Conservation (phyloP, 2,797 vertebrate genomes). For the Pseudochromis fuscus region DNA sequence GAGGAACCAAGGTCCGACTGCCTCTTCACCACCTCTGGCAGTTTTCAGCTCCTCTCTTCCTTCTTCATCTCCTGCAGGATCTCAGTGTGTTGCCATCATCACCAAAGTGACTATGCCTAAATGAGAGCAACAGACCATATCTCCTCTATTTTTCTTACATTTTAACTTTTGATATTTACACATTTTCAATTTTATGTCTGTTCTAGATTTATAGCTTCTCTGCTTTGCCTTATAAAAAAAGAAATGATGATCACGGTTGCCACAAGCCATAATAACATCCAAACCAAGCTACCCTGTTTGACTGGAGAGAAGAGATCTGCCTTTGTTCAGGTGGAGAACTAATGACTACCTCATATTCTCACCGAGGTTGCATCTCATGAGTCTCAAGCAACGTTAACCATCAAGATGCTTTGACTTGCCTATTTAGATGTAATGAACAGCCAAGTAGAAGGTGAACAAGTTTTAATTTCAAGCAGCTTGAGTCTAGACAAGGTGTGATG, state of each 20-base stretch:
- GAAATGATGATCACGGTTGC: constrained; percentile 74
- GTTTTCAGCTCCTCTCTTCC: constrained; percentile 68
- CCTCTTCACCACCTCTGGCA: constrained; percentile 50
- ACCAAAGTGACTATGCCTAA: constrained; percentile 82
- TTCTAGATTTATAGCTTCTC: constrained; percentile 77
- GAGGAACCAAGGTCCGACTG: constrained; percentile 64
- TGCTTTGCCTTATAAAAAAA: constrained; percentile 80
- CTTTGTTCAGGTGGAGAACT: constrained; percentile 80
- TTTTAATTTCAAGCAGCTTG: constrained; percentile 71
- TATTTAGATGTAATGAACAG: constrained; percentile 61
- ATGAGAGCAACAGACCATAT: constrained; percentile 70
- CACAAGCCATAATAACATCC: constrained; percentile 77
- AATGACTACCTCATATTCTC: constrained; percentile 84
- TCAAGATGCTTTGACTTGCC: constrained; percentile 51
- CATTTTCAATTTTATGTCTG: constrained; percentile 72
- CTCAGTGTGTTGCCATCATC: constrained; percentile 73
- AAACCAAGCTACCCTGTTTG: constrained; percentile 76
- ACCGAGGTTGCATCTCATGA: constrained; percentile 79
- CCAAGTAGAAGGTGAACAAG: constrained; percentile 55
- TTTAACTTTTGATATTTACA: constrained; percentile 82
- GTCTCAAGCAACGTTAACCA: constrained; percentile 58
- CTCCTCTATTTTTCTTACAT: constrained; percentile 74
- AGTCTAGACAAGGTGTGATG: constrained; percentile 60
- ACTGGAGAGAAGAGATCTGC: constrained; percentile 82
- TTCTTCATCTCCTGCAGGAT: constrained; percentile 73